Evolutionary conservation across 2,797 vertebrate species (phyloP), one percentile per base, ranked within the genome.

Genomic region (Gymnoscopelus microlampas): DNA sequence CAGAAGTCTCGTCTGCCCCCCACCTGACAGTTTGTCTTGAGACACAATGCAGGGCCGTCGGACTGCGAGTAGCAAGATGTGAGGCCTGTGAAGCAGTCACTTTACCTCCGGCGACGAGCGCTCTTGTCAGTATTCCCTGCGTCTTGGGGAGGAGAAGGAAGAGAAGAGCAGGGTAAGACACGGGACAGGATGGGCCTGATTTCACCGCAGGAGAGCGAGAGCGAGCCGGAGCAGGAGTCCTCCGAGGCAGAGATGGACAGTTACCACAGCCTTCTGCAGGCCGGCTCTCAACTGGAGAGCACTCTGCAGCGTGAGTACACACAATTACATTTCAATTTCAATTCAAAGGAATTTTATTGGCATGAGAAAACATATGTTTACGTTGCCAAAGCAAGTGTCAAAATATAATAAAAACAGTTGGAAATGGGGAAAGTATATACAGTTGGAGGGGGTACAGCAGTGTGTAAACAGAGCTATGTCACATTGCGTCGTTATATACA

Each of bases 201-300:
- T 71, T 91, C 89, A 68, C 85, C 87, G 80, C 90, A 86, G 80
- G 91, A 91, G 74, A 44, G 39, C 39, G 91, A 93, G 57, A 80
- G 82, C 56, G 78, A 88, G 72, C 69, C 11, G 47, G 76, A 84
- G 79, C 81, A 79, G 70, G 81, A 88, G 74, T 88, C 94, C 2
- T 88, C 94, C 2, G 88, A 91, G 32, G 87, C 83, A 85, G 94
- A 95, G 77, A 96, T 96, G 94, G 94, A 95, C 87, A 91, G 93
- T 76, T 96, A 97, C 87, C 95, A 92, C 83, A 85, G 90, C 85
- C 93, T 98, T 64, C 91, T 95, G 89, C 95, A 93, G 76, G 91
- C 94, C 12, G 92, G 95, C 81, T 94, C 93, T n/a, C 88, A 93
- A 91, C 92, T 96, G 26, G 88, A 95, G 88, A 89, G 86, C 84